Evolutionary conservation across 2,113 vertebrate genomes (phyloP).

Genomic region (Diglossa brunneiventris): DNA sequence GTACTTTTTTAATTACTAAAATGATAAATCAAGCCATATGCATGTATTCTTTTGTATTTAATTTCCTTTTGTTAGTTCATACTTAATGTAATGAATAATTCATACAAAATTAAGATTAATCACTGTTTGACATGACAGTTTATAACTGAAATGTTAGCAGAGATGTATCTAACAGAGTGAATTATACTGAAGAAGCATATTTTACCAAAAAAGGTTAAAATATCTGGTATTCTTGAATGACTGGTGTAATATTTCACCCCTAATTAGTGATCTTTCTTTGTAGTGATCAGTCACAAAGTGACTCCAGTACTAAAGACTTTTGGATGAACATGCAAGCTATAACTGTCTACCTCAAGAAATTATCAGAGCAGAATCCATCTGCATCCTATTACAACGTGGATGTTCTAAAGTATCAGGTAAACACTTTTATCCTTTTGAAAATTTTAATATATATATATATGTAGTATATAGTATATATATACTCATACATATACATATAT

Average conservation of each 20-base stretch:
- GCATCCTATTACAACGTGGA: constrained; percentile 98
- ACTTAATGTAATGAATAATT: background rate
- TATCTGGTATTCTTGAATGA: background rate
- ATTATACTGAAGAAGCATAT: background rate
- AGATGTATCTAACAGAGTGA: background rate
- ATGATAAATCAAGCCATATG: background rate
- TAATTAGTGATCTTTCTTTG: background rate
- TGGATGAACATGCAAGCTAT: constrained; percentile 99
- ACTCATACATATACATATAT: background rate
- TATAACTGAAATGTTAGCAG: background rate
- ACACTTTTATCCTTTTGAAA: background rate
- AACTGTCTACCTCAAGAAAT: constrained; percentile 95
- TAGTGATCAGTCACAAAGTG: constrained; percentile 92
- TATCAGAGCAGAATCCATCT: constrained; percentile 91
- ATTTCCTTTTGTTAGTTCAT: background rate
- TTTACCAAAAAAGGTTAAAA: background rate
- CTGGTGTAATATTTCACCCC: background rate
- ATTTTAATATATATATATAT: background rate
- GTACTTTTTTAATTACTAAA: background rate
- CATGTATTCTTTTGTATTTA: background rate
- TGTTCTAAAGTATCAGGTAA: constrained; percentile 97
- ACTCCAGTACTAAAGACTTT: constrained; percentile 90
- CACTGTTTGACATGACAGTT: background rate
- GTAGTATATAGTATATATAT: too few species aligned
- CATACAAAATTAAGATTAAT: background rate